Percentiles rank a stretch among this genome's conserved stretches.
These are phyloP conservation scores for Drosophila peninsularis DNA, from an alignment of 2,888 invertebrate species.

Conservation along the genomic window DNA sequence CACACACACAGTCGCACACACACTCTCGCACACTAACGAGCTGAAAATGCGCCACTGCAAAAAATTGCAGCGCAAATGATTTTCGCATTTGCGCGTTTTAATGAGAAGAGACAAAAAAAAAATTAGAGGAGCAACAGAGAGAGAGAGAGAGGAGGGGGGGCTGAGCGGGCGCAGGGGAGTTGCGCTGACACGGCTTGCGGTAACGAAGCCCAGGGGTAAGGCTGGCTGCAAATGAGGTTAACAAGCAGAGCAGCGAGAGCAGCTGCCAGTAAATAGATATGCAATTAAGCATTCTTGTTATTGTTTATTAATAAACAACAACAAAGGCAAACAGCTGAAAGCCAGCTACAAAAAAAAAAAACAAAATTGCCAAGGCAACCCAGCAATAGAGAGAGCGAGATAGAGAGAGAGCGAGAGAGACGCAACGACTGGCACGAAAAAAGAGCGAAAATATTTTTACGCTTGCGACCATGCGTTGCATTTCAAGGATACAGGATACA, in stretches of 20 bases:
- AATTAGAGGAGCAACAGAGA: slow-evolving; percentile 7
- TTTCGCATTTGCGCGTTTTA: slow-evolving; percentile 61
- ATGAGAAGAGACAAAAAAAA: slow-evolving; percentile 50
- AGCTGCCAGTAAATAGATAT: slow-evolving; percentile 52
- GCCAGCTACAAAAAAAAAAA: slow-evolving; percentile 18
- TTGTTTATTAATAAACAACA: slow-evolving; percentile 78
- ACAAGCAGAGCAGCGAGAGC: slow-evolving; percentile 52
- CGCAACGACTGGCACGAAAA: slow-evolving; percentile 1
- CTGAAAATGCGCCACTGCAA: slow-evolving; percentile 45
- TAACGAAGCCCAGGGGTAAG: not conserved
- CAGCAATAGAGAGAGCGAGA: slow-evolving; percentile 1
- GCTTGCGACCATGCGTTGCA: slow-evolving; percentile 50
- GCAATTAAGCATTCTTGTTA: slow-evolving; percentile 74
- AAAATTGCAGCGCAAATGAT: slow-evolving; percentile 56
- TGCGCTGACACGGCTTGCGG: not conserved
- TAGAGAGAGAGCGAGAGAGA: not conserved
- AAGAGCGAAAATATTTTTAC: slow-evolving; percentile 31
- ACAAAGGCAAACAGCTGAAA: slow-evolving; percentile 55
- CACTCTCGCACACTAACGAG: slow-evolving; percentile 40
- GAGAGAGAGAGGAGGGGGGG: not conserved
- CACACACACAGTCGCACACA: slow-evolving; percentile 15
- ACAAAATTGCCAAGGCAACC: slow-evolving; percentile 70
- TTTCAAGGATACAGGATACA: slow-evolving; percentile 66
- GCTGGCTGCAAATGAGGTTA: slow-evolving; percentile 41
- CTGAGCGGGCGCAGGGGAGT: not conserved